Evolutionary conservation across 2,888 invertebrate species (phyloP).

Genomic region (Heteromurus nitidus): DNA sequence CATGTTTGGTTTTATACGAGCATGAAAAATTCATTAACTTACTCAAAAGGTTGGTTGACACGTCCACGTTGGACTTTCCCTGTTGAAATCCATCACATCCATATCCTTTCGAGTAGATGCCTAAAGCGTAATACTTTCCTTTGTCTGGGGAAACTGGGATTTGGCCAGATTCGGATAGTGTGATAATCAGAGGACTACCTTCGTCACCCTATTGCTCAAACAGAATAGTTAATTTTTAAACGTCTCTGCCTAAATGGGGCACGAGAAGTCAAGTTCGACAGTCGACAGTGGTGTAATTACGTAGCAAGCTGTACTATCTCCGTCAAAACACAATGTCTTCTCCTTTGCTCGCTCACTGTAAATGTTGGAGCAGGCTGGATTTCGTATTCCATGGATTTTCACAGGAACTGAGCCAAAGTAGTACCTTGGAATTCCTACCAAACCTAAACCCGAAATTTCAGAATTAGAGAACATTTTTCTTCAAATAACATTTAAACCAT

Average conservation of each 20-base stretch:
- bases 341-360: constrained; percentile 44
- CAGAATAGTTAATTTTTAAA: too few species aligned
- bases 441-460: constrained; percentile 20
- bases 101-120: constrained; percentile 56
- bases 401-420: constrained; percentile 43
- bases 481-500: background rate
- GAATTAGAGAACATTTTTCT: background rate
- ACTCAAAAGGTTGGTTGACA: constrained; percentile 53
- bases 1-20: background rate
- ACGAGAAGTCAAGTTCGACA: background rate
- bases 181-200: constrained; percentile 46
- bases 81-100: constrained; percentile 50
- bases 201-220: constrained; percentile 32
- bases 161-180: constrained; percentile 35
- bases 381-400: constrained; percentile 31
- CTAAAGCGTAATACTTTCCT: constrained; percentile 19
- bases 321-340: constrained; percentile 31
- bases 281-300: constrained; percentile 5
- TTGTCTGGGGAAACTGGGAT: background rate
- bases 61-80: constrained; percentile 49
- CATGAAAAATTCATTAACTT: constrained; percentile 53
- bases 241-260: too few species aligned
- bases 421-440: constrained; percentile 37
- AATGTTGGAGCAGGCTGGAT: constrained; percentile 39
- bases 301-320: constrained; percentile 16